Percentiles rank a stretch among this genome's conserved stretches.
Conservation (phyloP, 2,888 invertebrate genomes). For the Cheilosia scutellata region DNA sequence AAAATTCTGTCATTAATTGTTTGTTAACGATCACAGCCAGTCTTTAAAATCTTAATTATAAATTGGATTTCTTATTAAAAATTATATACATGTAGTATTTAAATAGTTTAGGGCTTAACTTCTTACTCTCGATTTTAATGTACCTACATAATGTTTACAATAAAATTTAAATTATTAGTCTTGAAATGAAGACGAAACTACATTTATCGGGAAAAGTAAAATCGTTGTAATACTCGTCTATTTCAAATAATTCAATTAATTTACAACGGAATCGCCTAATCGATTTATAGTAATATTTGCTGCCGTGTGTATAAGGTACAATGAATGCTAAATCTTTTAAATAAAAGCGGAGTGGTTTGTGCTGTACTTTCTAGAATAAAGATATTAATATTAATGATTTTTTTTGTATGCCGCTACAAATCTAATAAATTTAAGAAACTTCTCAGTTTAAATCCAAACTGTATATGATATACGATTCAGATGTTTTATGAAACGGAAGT, state of each 20-base stretch:
- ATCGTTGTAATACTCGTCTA: too few species aligned
- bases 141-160: slow-evolving; percentile 40
- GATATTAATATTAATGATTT: too few species aligned
- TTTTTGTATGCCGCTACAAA: too few species aligned
- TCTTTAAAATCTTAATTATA: slow-evolving; percentile 43
- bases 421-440: too few species aligned
- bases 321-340: too few species aligned
- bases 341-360: too few species aligned
- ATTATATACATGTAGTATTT: slow-evolving; percentile 28
- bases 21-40: slow-evolving; percentile 71
- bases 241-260: not conserved
- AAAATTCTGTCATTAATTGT: slow-evolving; percentile 53
- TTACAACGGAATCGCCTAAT: not conserved
- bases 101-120: slow-evolving; percentile 38
- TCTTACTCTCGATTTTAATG: slow-evolving; percentile 4
- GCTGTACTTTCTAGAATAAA: too few species aligned
- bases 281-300: too few species aligned
- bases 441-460: too few species aligned
- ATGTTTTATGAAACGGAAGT: too few species aligned
- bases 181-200: slow-evolving; percentile 15
- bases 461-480: too few species aligned
- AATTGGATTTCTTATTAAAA: slow-evolving; percentile 15
- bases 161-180: slow-evolving; percentile 9
- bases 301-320: too few species aligned
- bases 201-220: not conserved